Percentiles rank a stretch among this genome's conserved stretches.
phyloP scores from a whole-genome alignment of 2,888 invertebrate genomes.

The Coelinius sp. region DNA sequence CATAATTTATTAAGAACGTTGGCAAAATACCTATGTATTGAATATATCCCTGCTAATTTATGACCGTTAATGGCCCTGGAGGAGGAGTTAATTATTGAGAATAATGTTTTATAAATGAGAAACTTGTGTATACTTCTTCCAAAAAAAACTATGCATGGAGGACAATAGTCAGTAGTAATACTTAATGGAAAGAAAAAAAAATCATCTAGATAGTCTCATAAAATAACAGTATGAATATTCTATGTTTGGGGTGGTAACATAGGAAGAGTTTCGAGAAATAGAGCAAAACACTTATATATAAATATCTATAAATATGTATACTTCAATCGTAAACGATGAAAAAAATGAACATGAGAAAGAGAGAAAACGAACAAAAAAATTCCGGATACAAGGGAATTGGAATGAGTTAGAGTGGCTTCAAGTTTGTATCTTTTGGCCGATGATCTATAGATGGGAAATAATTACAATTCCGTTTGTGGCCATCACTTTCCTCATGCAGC shows the following conservation, averaged over 20 bases:
- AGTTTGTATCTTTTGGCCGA: background rate
- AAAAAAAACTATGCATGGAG: too few relatives aligned
- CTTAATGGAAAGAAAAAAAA: too few relatives aligned
- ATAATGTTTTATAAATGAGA: too few relatives aligned
- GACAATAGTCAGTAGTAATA: too few relatives aligned
- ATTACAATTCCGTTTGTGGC: background rate
- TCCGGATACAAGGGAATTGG: too few relatives aligned
- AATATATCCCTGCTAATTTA: too few relatives aligned
- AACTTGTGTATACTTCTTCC: too few relatives aligned
- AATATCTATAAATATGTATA: background rate
- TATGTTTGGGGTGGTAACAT: background rate
- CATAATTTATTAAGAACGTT: too few relatives aligned
- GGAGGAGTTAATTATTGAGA: too few relatives aligned
- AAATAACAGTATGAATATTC: background rate
- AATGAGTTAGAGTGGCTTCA: background rate
- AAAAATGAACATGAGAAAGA: background rate
- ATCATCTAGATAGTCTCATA: background rate
- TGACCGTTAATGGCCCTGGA: too few relatives aligned
- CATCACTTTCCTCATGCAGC: background rate
- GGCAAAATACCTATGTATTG: too few relatives aligned
- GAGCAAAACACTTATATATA: too few relatives aligned
- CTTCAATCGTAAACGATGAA: background rate
- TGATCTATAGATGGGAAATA: background rate
- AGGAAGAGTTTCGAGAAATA: background rate
- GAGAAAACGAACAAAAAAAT: background rate